Evolutionary conservation across 2,113 vertebrate species (phyloP), one percentile per base, ranked within the genome.

Genomic region (Crotophaga sulcirostris): DNA sequence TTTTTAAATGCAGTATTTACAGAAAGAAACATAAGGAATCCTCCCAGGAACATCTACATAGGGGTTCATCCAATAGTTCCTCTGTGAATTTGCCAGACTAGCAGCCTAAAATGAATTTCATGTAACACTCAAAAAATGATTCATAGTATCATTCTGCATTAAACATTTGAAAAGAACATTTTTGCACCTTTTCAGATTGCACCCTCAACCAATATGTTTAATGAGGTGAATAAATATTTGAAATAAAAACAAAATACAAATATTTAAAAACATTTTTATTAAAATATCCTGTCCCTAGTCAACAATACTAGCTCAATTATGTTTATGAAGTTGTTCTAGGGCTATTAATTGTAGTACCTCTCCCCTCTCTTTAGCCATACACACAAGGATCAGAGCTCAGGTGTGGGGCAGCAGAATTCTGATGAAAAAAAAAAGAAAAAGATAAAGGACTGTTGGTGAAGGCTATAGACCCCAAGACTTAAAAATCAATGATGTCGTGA

Each of bases 171-270:
- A 87, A 92, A 77, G 2, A 77, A 47, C 26, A 45, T 38, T 84
- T 90, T 86, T 92, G 24, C 33, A 78, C 45, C 59, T 80, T 93
- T 96, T n/a, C 52, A 91, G 33, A 82, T 42, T 24, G 19, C 25
- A 73, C 29, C 16, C 28, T 78, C 58, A 82, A 75, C 49, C 66
- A 81, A 42, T 38, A 69, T 49, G 40, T 58, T 79, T 79, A 85
- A 72, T 76, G 28, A 89, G 17, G 45, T 82, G 49, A 94, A 92
- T 33, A 89, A 84, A 66, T 80, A 69, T 40, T 95, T 89, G 49
- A 91, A 86, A 94, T 91, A 87, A 90, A 86, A 83, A 7, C 75
- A 90, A 85, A 91, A 91, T 87, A 79, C 59, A 82, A 73, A 79
- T 31, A 91, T 56, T 75, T 74, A 4, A 56, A 88, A 81, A 55